phyloP scores from a whole-genome alignment of 2,888 invertebrate species.

The Platerodrilus igneus region DNA sequence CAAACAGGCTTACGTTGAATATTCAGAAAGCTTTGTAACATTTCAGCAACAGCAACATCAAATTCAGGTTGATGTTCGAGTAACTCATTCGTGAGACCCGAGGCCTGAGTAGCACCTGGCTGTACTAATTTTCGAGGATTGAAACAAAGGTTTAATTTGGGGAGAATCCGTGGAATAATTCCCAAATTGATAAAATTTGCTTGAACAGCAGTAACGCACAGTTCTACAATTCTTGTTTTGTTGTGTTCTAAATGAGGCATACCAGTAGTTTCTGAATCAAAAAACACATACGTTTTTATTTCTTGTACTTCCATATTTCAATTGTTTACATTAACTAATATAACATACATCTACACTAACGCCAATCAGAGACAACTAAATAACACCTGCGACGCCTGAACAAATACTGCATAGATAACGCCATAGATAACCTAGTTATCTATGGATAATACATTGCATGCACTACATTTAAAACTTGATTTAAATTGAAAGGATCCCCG shows the following conservation, averaged over 20 bases:
- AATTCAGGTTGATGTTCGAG: conserved; percentile 62
- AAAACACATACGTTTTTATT: conserved; percentile 61
- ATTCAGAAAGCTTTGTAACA: conserved; percentile 61
- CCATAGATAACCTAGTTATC: too few relatives aligned
- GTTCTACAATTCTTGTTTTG: conserved; percentile 63
- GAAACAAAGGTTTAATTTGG: conserved; percentile 67
- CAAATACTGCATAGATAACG: too few relatives aligned
- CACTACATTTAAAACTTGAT: too few relatives aligned
- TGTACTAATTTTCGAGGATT: conserved; percentile 58
- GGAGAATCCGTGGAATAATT: conserved; percentile 59
- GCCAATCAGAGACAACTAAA: too few relatives aligned
- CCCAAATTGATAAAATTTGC: conserved; percentile 51
- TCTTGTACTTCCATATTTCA: too few relatives aligned
- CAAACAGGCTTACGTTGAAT: conserved; percentile 67
- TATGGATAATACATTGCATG: too few relatives aligned
- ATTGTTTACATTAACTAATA: too few relatives aligned
- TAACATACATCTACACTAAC: too few relatives aligned
- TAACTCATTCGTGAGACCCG: conserved; percentile 62
- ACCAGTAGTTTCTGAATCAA: conserved; percentile 70
- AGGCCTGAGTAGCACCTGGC: conserved; percentile 45
- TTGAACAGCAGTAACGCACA: conserved; percentile 62
- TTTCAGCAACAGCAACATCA: conserved; percentile 51
- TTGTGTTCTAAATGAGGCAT: conserved; percentile 53
- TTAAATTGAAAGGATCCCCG: too few relatives aligned
- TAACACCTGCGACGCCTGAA: too few relatives aligned